Conservation (phyloP, 1,140 invertebrate species). For the Lasaia peninsularis region DNA sequence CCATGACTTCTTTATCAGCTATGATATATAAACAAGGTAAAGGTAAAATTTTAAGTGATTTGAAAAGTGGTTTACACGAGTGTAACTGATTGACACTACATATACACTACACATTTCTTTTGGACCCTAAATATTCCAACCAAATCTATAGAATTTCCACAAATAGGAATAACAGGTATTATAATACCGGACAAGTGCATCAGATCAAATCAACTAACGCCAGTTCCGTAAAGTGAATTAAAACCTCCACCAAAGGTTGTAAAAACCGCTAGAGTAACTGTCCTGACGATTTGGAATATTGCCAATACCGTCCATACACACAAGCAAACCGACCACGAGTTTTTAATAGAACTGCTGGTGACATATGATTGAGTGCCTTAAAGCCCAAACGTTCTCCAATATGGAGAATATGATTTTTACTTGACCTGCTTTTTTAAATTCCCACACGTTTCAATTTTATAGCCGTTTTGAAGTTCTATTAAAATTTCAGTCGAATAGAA, state of each 20-base stretch:
- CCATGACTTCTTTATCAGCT: no score
- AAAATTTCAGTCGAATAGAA: no score
- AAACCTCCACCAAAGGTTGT: constrained; percentile 16
- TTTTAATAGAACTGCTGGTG: constrained; percentile 33
- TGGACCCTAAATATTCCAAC: no score
- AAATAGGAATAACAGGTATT: no score
- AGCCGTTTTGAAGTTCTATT: no score
- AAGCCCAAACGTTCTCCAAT: constrained; percentile 9
- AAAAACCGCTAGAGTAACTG: constrained; percentile 23
- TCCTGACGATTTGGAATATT: constrained; percentile 29
- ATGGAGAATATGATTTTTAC: background rate
- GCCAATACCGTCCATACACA: constrained; percentile 36
- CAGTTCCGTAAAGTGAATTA: constrained; percentile 11
- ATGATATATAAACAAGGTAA: no score
- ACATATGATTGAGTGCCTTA: constrained; percentile 29
- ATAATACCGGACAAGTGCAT: background rate
- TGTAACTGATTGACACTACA: no score
- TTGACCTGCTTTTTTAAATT: background rate
- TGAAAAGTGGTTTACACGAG: no score
- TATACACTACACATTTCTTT: no score
- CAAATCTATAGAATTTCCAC: no score
- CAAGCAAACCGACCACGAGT: constrained; percentile 23
- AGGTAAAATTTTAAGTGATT: no score
- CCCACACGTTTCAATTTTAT: background rate
- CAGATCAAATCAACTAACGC: background rate